Evolutionary conservation across 2,888 invertebrate genomes (phyloP).

Genomic region (Cartodere bifasciata): DNA sequence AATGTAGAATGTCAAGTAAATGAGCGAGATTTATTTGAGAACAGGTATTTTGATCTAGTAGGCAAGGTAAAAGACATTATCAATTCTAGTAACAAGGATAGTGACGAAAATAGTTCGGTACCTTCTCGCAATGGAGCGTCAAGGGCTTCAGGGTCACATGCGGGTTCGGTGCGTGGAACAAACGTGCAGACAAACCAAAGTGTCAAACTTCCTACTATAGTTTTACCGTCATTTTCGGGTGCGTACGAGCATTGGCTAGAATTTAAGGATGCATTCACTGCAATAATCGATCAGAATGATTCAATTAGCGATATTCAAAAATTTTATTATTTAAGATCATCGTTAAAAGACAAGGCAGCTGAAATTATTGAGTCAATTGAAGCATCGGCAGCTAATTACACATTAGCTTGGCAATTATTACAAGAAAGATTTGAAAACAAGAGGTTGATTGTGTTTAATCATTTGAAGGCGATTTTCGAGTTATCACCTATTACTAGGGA

Average conservation of each 20-base stretch:
- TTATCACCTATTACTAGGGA: slow-evolving; percentile 11
- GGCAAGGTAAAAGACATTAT: too few species aligned
- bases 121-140: too few species aligned
- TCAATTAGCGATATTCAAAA: slow-evolving; percentile 10
- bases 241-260: neutral
- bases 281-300: neutral
- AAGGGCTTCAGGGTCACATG: too few species aligned
- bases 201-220: neutral
- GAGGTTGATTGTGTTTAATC: slow-evolving; percentile 15
- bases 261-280: slow-evolving; percentile 1
- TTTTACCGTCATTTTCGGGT: neutral
- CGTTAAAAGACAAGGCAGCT: slow-evolving; percentile 9
- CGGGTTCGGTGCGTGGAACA: too few species aligned
- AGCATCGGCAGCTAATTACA: slow-evolving; percentile 10
- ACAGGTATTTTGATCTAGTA: too few species aligned
- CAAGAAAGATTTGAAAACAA: slow-evolving; percentile 16
- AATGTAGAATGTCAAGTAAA: too few species aligned
- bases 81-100: too few species aligned
- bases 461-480: slow-evolving; percentile 17
- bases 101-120: too few species aligned
- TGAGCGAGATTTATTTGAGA: too few species aligned
- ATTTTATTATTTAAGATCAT: slow-evolving; percentile 13
- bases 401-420: slow-evolving; percentile 12
- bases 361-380: slow-evolving; percentile 10
- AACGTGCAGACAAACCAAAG: too few species aligned